Base-by-base conservation (phyloP, 2,113 vertebrate species). In the Colossoma macropomum region DNA sequence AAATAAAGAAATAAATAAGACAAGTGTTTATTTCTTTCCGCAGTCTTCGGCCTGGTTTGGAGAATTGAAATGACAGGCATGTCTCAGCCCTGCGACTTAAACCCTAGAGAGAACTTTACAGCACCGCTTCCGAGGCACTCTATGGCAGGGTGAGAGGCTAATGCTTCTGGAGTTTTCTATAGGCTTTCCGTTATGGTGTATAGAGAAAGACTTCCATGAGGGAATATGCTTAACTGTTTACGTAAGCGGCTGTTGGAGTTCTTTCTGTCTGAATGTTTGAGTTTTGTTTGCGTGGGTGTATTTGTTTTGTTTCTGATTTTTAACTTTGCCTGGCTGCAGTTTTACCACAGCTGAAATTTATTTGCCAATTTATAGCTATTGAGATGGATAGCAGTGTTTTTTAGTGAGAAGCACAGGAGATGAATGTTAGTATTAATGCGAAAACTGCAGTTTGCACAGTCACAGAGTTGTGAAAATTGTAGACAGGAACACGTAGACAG, bases 71-170 rank as follows among this genome's bases (percentile, higher is more conserved):
- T 82, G 85, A 87, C 83, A 85, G 3, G 82, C 56, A 79, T 41
- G 69, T 48, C 76, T 41, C 28, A 75, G 63, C 75, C 82, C 30
- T 10, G 30, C 60, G 38, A 70, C 21, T 48, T 62, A 76, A 77
- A 62, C 38, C 83, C 83, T 60, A 38, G 50, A 77, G 68, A 77
- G 74, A 66, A 56, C 68, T 38, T 77, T 66, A 17, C 16, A 0
- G 48, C 27, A 28, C 54, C 50, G 19, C 50, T 75, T 69, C 28
- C n/a, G 60, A 72, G 60, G 79, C 66, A 76, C 75, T 76, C 71
- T 4, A n/a, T 84, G 88, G 79, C 82, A 86, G 85, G 87, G 89
- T 90, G 89, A 91, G 89, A 91, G 88, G 87, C 89, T 89, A 90
- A 90, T 92, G 89, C 88, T 70, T 75, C 0, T 72, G 86, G 88